Base-by-base conservation (phyloP, 1,140 invertebrate species). In the Bombus soroeensis region DNA sequence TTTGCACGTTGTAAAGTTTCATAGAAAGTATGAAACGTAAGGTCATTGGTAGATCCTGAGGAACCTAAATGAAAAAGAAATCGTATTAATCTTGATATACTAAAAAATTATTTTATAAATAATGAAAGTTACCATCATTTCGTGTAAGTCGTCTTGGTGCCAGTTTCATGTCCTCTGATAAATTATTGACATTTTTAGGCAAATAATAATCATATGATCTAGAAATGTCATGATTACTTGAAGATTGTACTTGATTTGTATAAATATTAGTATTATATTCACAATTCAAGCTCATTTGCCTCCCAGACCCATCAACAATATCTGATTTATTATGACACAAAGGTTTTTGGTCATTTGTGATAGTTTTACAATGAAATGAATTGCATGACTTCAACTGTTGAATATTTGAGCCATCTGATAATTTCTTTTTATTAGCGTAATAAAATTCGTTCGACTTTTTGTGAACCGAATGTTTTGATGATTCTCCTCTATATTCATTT, bases 31-130 rank as follows among this genome's bases (percentile, higher is more conserved):
- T 91, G 91, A 78, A 62, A 91, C 1, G 90, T 88, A 8, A 94
- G 83, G 80, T 94, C 92, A 0, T 87, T 88, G 74, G 87, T 94
- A 6, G 94, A 94, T 47, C 91, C 91, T 18, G 91, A 93, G 76
- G 92, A 91, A 76, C 89, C 93, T 93, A 12, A 76, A 66, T 22
- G 41, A 71, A 70, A 87, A 37, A 62, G 18, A 57, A 53, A 77
- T 75, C 5, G n/a, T 39, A 71, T 72, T n/a, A 70, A 85, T 25
- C 68, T 72, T 62, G 18, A 64, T 76, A 8, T 72, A 47, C 15
- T 53, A 39, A 8, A 37, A 39, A 70, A 64, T 57, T 59, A 70
- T 64, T 59, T 39, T 57, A 75, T 72, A 37, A 41, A 8, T 39
- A 70, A 70, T 70, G 79, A 53, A 68, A 88, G n/a, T 89, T 91